These are phyloP conservation scores for Camptogramma bilineatum DNA, from an alignment of 2,888 invertebrate species.

Conservation along the genomic window DNA sequence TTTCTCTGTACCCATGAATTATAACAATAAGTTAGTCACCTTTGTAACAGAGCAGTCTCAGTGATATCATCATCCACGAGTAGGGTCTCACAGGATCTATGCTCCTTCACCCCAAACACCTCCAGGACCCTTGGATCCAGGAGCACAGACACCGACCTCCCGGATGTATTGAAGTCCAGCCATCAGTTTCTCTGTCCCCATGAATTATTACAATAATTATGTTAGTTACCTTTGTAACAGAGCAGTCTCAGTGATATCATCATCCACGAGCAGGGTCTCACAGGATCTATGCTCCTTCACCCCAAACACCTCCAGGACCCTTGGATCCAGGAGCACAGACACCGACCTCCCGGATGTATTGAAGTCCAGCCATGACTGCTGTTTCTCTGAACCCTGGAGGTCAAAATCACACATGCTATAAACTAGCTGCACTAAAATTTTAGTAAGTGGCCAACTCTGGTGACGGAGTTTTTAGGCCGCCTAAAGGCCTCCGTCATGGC, in stretches of 20 bases:
- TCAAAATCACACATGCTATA: too few relatives aligned
- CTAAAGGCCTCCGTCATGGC: too few relatives aligned
- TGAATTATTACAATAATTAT: too few relatives aligned
- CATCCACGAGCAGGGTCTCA: slow-evolving; percentile 50
- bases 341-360: slow-evolving; percentile 51
- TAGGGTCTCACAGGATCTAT: slow-evolving; percentile 52
- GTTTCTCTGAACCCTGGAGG: slow-evolving; percentile 53
- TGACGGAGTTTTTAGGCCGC: too few relatives aligned
- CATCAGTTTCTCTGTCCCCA: slow-evolving; percentile 57
- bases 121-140: slow-evolving; percentile 52
- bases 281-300: slow-evolving; percentile 42
- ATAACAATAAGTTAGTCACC: slow-evolving; percentile 51
- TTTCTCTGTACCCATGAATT: slow-evolving; percentile 56
- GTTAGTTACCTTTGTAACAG: slow-evolving; percentile 52
- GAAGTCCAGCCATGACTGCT: slow-evolving; percentile 61
- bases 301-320: slow-evolving; percentile 44
- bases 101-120: slow-evolving; percentile 37
- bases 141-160: slow-evolving; percentile 53
- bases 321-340: slow-evolving; percentile 56
- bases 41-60: slow-evolving; percentile 46
- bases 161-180: slow-evolving; percentile 60
- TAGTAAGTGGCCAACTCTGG: too few relatives aligned
- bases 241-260: slow-evolving; percentile 46
- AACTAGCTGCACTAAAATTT: too few relatives aligned
- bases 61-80: slow-evolving; percentile 49